A percentile compares a stretch with the other conserved stretches of the same genome.
phyloP scores from a whole-genome alignment of 2,888 invertebrate genomes.

The Entomobrya proxima region DNA sequence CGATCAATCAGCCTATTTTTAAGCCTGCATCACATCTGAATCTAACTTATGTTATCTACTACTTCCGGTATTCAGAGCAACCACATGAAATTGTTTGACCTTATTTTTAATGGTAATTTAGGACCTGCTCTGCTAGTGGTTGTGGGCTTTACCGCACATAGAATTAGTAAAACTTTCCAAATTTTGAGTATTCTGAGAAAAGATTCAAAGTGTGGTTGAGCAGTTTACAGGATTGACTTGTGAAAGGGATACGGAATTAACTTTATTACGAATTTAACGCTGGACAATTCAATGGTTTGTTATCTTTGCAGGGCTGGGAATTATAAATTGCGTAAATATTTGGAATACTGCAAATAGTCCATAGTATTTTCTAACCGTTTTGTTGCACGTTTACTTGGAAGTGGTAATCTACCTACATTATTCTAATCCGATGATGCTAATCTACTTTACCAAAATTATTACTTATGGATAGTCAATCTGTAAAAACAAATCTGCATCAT shows the following conservation, averaged over 20 bases:
- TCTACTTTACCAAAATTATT: slow-evolving; percentile 39
- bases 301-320: not conserved
- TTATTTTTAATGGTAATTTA: not conserved
- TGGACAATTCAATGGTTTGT: slow-evolving; percentile 32
- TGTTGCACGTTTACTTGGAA: not conserved
- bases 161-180: not conserved
- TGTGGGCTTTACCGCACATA: not conserved
- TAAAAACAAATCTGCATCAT: not conserved
- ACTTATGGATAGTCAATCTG: not conserved
- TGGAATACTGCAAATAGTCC: not conserved
- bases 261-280: not conserved
- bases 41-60: not conserved
- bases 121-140: not conserved
- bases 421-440: slow-evolving; percentile 24
- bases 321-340: not conserved
- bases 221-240: not conserved
- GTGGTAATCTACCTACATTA: slow-evolving; percentile 10
- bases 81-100: not conserved
- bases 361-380: not conserved
- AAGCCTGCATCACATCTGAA: slow-evolving; percentile 1
- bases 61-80: not conserved
- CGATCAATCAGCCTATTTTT: not conserved
- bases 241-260: not conserved
- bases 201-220: not conserved
- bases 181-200: not conserved